These are phyloP conservation scores for Sphyrna mokarran DNA, from an alignment of 2,113 vertebrate species.

Conservation along the genomic window DNA sequence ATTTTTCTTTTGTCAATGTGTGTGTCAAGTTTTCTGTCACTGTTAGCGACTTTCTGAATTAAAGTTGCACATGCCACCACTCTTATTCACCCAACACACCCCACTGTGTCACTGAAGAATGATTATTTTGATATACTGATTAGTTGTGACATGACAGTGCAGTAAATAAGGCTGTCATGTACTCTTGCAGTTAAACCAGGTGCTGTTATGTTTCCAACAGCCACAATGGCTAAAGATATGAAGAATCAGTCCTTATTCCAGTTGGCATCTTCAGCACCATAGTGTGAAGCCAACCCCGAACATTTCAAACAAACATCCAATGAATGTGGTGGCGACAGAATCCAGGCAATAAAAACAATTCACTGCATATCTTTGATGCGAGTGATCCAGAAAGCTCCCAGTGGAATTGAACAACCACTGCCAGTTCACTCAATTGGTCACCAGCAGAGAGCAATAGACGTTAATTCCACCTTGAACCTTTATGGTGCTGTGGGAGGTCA, in stretches of 20 bases:
- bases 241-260: neutral
- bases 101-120: neutral
- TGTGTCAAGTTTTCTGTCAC: neutral
- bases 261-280: neutral
- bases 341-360: neutral
- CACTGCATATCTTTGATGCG: neutral
- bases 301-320: conserved; percentile 9
- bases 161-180: neutral
- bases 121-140: neutral
- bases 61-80: neutral
- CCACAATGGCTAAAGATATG: neutral
- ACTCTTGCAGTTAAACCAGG: neutral
- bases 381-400: neutral
- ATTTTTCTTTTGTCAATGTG: neutral
- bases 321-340: neutral
- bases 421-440: neutral
- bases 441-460: neutral
- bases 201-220: neutral
- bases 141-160: neutral
- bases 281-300: neutral
- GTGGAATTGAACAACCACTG: neutral
- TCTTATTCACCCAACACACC: neutral
- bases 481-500: neutral
- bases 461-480: conserved; percentile 20
- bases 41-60: neutral